Percentiles rank a stretch among this genome's conserved stretches.
Evolutionary conservation across 2,113 vertebrate genomes (phyloP).

Genomic region (Triplophysa dalaica): DNA sequence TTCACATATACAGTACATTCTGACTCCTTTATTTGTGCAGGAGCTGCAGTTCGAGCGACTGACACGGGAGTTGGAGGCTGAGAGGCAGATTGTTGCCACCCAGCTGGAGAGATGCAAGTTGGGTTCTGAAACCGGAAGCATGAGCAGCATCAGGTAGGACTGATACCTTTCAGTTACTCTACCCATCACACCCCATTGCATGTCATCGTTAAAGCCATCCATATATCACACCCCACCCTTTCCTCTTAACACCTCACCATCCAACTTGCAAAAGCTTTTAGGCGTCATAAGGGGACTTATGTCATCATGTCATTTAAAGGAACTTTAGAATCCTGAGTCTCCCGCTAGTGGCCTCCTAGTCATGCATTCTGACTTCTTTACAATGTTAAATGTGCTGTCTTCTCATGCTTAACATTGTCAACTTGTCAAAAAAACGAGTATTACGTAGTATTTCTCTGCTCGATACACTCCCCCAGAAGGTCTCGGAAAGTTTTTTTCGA

Average conservation of each 20-base stretch:
- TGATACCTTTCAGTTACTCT: neutral
- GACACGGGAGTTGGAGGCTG: conserved; percentile 97
- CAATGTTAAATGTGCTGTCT: too few relatives aligned
- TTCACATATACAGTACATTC: conserved; percentile 1
- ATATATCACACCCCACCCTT: neutral
- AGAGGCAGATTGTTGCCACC: conserved; percentile 97
- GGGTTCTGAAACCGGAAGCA: conserved; percentile 96
- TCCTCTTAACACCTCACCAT: neutral
- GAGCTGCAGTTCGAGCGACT: conserved; percentile 98
- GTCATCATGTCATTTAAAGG: too few relatives aligned
- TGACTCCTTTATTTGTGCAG: conserved; percentile 66
- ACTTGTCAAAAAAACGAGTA: too few relatives aligned
- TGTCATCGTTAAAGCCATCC: too few relatives aligned
- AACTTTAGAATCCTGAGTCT: too few relatives aligned
- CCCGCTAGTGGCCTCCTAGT: too few relatives aligned
- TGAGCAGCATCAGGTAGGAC: conserved; percentile 97
- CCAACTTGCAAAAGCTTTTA: neutral
- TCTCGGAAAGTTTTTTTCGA: too few relatives aligned
- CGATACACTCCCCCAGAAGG: too few relatives aligned
- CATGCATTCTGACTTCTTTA: too few relatives aligned
- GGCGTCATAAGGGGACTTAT: too few relatives aligned
- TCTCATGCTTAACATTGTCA: too few relatives aligned
- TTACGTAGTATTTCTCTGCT: too few relatives aligned
- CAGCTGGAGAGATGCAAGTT: conserved; percentile 99
- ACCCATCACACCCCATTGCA: neutral